Evolutionary conservation across 2,113 vertebrate species (phyloP), one percentile per base, ranked within the genome.

Genomic region (Corythaeola cristata): DNA sequence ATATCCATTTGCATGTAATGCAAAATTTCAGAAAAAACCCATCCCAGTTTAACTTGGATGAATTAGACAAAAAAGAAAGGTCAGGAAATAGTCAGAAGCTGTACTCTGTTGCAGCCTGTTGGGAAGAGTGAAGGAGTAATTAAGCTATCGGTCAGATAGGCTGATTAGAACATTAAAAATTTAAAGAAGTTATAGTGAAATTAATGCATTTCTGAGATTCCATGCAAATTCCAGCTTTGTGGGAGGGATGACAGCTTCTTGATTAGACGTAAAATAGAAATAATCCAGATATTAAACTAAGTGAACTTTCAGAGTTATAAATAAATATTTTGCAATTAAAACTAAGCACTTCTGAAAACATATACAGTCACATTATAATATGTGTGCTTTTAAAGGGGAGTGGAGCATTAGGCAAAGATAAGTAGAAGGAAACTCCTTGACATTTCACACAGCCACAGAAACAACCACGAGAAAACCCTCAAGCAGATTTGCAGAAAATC

Each of bases 91-190:
- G 41, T 85, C 63, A 62, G 81, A 87, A 80, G 17, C 15, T 68
- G 22, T 50, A 67, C 3, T 83, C 22, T 60, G 4, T 82, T 89
- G 39, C 62, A 92, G 56, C 9, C 58, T 90, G 17, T 60, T 92
- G 85, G 28, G 72, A 90, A 91, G 55, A 86, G 28, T 92, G 81
- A 92, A 89, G 67, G 68, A 91, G 12, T 86, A 95, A 95, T 94
- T 96, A 90, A 95, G 55, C 50, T 72, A 76, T 91, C 49, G 81
- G 72, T 49, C 68, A 81, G 45, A 93, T 49, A 79, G 52, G 18
- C 41, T 91, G 83, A 73, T 21, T 62, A 67, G 49, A 90, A 33
- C 39, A 94, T 78, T 81, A 94, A 92, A 94, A 78, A 90, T 88
- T 75, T 79, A 94, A 77, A 81, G 39, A 94, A 35, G 26, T 37